Percentiles rank a stretch among this genome's conserved stretches.
phyloP scores from a whole-genome alignment of 2,113 vertebrate genomes.

The Elephas maximus region DNA sequence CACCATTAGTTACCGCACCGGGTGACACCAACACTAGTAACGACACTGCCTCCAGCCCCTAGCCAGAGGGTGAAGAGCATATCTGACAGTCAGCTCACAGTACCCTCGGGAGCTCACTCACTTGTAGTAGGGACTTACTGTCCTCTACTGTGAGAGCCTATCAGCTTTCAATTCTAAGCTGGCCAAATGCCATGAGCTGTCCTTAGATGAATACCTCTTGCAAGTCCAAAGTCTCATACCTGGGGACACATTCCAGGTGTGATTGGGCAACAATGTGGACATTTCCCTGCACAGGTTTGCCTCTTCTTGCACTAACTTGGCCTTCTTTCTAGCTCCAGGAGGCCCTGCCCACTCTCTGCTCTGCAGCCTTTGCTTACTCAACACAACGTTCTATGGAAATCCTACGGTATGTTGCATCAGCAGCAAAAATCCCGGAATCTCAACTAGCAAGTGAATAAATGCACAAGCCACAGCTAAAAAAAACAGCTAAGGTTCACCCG shows the following conservation, averaged over 20 bases:
- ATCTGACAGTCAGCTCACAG: no score
- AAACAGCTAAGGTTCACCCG: background rate
- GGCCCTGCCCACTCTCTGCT: conserved; percentile 10
- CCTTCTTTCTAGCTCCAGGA: background rate
- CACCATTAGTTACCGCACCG: no score
- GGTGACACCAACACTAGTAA: no score
- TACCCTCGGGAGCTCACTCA: background rate
- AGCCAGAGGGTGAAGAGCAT: background rate
- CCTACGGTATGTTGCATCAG: conserved; percentile 51
- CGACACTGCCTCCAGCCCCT: background rate
- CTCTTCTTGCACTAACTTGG: conserved; percentile 12
- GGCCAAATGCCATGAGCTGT: background rate
- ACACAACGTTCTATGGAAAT: conserved; percentile 24
- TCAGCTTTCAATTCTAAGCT: background rate
- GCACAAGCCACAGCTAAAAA: background rate
- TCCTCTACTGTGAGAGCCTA: background rate
- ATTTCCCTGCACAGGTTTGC: background rate
- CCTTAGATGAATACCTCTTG: conserved; percentile 13
- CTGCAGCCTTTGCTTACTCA: conserved; percentile 23
- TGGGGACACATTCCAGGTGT: conserved; percentile 43
- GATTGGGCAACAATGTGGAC: background rate
- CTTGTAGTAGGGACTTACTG: background rate
- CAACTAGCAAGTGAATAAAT: background rate
- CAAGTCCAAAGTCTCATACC: conserved; percentile 57
- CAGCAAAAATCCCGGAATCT: background rate